Base-by-base conservation (phyloP, 2,113 vertebrate species). In the Oncorhynchus clarkii region DNA sequence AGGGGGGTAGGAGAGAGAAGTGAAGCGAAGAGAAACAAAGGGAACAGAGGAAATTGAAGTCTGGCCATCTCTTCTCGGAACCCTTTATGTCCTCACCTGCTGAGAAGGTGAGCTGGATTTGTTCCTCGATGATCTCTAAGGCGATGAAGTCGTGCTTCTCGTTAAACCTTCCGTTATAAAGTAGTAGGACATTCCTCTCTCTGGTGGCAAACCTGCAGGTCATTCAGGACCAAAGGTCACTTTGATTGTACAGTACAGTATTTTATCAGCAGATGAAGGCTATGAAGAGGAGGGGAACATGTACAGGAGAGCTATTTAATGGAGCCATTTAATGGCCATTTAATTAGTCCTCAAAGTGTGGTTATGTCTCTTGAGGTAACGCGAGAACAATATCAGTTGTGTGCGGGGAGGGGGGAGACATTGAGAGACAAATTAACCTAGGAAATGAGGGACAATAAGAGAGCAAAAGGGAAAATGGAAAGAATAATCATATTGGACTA, bases 91-190 rank as follows among this genome's bases (percentile, higher is more conserved):
- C 39, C 77, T 86, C 82, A 95, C 94, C 95, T 89, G 95, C 94
- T 0, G 95, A 96, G 87, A 96, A 96, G 75, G 93, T 96, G 71
- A 96, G 88, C 85, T 96, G 95, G 66, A 96, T 82, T 89, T 96
- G 95, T 78, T 94, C 94, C 1, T 92, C 87, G 31, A 95, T 90
- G 67, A 96, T 94, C 90, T 96, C 95, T 18, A 96, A 88, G 0
- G 95, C 95, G 70, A 96, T 92, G 0, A 96, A 96, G 86, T 96
- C 95, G n/a, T 96, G 95, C 48, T 93, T 93, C 83, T 95, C 95
- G 0, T 96, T 96, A 88, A 96, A 96, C 74, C 95, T 93, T 20
- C 95, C 95, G 0, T 96, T 96, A 84, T 96, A 96, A 24, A 96
- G 81, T 27, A 96, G 93, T 2, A 96, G 90, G n/a, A 92, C 95